Percentiles rank a stretch among this genome's conserved stretches.
Conservation (phyloP, 2,888 invertebrate species). For the Mantis religiosa region DNA sequence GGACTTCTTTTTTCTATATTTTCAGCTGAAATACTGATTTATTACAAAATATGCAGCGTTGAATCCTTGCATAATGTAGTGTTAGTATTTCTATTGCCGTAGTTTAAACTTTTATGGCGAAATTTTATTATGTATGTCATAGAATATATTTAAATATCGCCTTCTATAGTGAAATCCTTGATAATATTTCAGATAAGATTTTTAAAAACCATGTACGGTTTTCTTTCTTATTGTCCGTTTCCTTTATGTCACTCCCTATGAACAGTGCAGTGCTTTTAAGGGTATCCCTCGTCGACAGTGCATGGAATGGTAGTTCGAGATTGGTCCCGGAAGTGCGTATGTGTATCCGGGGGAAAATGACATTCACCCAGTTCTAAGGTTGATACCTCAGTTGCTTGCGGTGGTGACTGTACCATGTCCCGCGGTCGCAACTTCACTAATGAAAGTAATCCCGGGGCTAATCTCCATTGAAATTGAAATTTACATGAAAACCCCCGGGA, state of each 20-base stretch:
- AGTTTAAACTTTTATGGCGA: too few relatives aligned
- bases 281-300: too few relatives aligned
- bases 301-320: background rate
- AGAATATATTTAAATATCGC: too few relatives aligned
- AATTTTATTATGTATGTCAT: too few relatives aligned
- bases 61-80: too few relatives aligned
- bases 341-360: background rate
- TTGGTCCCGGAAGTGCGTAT: background rate
- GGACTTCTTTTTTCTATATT: too few relatives aligned
- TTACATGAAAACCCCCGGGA: constrained; percentile 27
- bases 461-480: constrained; percentile 31
- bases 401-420: background rate
- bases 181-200: too few relatives aligned
- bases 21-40: too few relatives aligned
- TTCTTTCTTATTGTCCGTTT: background rate
- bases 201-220: too few relatives aligned
- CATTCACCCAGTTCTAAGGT: background rate
- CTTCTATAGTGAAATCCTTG: too few relatives aligned
- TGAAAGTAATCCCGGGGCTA: constrained; percentile 31
- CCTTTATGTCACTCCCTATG: background rate
- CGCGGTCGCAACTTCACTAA: constrained; percentile 27
- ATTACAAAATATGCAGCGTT: too few relatives aligned
- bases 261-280: background rate
- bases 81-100: too few relatives aligned
- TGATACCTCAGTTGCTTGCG: background rate